Base-by-base conservation (phyloP, 2,113 vertebrate genomes). In the Muntiacus reevesi region DNA sequence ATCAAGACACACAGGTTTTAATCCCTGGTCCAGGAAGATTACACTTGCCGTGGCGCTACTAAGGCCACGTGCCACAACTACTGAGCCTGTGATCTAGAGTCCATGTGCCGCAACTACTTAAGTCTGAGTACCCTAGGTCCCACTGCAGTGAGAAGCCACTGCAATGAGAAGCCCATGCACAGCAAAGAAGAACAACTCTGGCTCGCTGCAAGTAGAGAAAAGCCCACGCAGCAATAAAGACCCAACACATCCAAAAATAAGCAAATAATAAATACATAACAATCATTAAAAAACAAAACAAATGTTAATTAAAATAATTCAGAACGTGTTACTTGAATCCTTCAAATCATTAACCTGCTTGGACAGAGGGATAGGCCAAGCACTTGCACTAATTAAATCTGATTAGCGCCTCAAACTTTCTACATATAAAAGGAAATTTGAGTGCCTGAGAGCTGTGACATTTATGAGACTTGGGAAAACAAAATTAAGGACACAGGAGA, bases 311-410 rank as follows among this genome's bases (percentile, higher is more conserved):
- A 92, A 62, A 47, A 86, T 54, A 64, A 40, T 16, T 79, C 45
- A 62, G 3, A 47, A 7, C n/a, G 8, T 59, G 23, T 92, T 89
- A 64, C 19, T 60, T 94, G 62, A 92, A 87, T 90, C 25, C 36
- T 87, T 95, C 50, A 94, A 79, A 90, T 94, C 47, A 92, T 71
- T 33, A 74, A 67, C n/a, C 57, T 79, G 52, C n/a, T 78, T 91
- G 9, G 5, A 62, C 13, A 71, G 5, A 17, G 27, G n/a, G 64
- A 40, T 28, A 54, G 19, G 25, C 50, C 86, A 52, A 25, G 9
- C 2, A 79, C 6, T 89, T 33, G n/a, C 25, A 57, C 3, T 45
- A 62, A 78, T 85, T 74, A 64, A 17, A 43, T 87, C 40, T 23
- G 40, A 43, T 43, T 40, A 55, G 25, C 85, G 64, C 16, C 4